Evolutionary conservation across 1,140 invertebrate genomes (phyloP).

Genomic region (Diprion similis): DNA sequence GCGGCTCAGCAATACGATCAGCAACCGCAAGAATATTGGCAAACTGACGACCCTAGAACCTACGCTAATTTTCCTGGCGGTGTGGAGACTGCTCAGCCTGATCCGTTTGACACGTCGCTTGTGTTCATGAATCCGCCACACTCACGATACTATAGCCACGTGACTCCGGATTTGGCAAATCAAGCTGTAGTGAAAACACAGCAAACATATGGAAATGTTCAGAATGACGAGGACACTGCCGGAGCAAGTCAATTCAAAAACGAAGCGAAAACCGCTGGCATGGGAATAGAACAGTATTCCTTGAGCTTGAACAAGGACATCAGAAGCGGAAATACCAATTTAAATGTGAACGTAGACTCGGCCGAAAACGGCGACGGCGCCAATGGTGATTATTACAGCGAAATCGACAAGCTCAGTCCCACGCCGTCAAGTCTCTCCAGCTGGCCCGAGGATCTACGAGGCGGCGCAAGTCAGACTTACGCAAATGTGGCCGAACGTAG

Average conservation of each 20-base stretch:
- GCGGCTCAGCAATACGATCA: slow-evolving; percentile 38
- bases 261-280: slow-evolving; percentile 22
- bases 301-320: slow-evolving; percentile 36
- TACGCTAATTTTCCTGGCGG: slow-evolving; percentile 54
- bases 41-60: slow-evolving; percentile 46
- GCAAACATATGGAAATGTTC: slow-evolving; percentile 45
- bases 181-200: slow-evolving; percentile 34
- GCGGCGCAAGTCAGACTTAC: slow-evolving; percentile 41
- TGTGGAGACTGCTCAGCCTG: slow-evolving; percentile 31
- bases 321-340: slow-evolving; percentile 40
- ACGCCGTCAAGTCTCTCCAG: slow-evolving; percentile 16
- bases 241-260: slow-evolving; percentile 27
- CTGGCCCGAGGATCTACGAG: slow-evolving; percentile 35
- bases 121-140: slow-evolving; percentile 50
- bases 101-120: slow-evolving; percentile 70
- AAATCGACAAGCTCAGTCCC: slow-evolving; percentile 44
- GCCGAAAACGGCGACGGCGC: slow-evolving; percentile 28
- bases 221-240: slow-evolving; percentile 29
- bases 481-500: slow-evolving; percentile 28
- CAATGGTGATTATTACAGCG: slow-evolving; percentile 44
- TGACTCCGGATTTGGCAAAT: slow-evolving; percentile 47
- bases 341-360: slow-evolving; percentile 40
- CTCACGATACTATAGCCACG: slow-evolving; percentile 59
- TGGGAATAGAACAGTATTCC: slow-evolving; percentile 31
- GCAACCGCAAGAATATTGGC: slow-evolving; percentile 45